These are phyloP conservation scores for Idaea aversata DNA, from an alignment of 2,888 invertebrate species.

Conservation along the genomic window DNA sequence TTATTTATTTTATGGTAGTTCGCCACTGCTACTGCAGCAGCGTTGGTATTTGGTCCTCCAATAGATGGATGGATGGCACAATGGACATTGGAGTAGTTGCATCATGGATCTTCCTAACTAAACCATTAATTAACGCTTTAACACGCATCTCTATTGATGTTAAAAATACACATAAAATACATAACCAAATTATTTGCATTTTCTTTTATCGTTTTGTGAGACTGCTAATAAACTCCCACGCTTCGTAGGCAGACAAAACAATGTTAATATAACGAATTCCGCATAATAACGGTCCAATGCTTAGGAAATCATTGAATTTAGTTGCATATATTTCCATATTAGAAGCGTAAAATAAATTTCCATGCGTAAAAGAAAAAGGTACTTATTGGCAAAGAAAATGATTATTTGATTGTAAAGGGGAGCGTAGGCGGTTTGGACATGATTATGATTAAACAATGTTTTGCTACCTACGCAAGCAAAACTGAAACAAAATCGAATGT, in stretches of 20 bases:
- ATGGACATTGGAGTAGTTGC: not conserved
- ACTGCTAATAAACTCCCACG: not conserved
- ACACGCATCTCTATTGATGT: not conserved
- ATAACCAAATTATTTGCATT: not conserved
- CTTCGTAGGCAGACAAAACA: not conserved
- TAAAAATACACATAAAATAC: not conserved
- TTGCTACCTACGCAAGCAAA: no score
- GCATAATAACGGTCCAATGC: not conserved
- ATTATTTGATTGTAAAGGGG: not conserved
- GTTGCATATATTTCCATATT: not conserved
- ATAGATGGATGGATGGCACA: no score
- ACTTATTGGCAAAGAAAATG: not conserved
- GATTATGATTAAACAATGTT: no score
- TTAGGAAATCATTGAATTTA: not conserved
- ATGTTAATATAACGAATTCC: not conserved
- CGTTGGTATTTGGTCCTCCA: no score
- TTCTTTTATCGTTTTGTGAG: not conserved
- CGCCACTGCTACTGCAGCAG: no score
- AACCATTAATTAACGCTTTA: not conserved
- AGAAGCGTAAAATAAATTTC: not conserved
- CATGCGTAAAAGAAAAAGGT: no score
- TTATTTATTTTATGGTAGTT: no score
- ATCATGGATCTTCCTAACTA: conserved; percentile 7
- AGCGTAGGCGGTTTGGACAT: not conserved
- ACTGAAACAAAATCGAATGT: no score